A percentile compares a stretch with the other conserved stretches of the same genome.
Conservation (phyloP, 92 coral and sea anemone species). For the Scolanthus callimorphus region DNA sequence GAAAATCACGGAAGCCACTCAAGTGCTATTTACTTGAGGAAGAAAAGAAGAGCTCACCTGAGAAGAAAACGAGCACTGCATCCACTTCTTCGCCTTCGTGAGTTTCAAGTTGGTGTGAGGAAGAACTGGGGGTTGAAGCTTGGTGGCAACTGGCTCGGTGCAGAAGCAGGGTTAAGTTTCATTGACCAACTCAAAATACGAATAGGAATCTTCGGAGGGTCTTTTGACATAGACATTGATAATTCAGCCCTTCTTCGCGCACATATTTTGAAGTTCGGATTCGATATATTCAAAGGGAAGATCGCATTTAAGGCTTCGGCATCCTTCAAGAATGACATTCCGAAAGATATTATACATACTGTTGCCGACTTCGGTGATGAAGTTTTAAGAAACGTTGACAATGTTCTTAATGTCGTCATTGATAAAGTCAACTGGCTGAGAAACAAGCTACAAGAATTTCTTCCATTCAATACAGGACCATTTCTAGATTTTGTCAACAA, state of each 20-base stretch:
- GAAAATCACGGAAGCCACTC: constrained; percentile 77
- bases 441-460: constrained; percentile 27
- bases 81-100: constrained; percentile 75
- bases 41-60: constrained; percentile 30
- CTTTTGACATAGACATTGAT: constrained; percentile 68
- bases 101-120: constrained; percentile 58
- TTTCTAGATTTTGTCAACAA: constrained; percentile 44
- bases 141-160: constrained; percentile 77
- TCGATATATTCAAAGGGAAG: constrained; percentile 68
- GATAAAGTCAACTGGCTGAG: constrained; percentile 40
- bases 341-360: constrained; percentile 71
- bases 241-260: constrained; percentile 65
- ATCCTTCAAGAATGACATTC: constrained; percentile 73
- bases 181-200: constrained; percentile 60
- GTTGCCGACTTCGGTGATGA: constrained; percentile 58
- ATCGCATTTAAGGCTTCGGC: constrained; percentile 80
- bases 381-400: constrained; percentile 48
- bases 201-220: constrained; percentile 82
- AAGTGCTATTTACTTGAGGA: constrained; percentile 39
- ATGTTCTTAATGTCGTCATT: constrained; percentile 42
- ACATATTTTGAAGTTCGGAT: constrained; percentile 59
- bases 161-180: constrained; percentile 65
- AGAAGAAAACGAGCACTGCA: constrained; percentile 77
- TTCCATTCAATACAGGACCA: constrained; percentile 36
- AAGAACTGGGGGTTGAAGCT: constrained; percentile 57